Evolutionary conservation across 2,113 vertebrate species (phyloP).

Genomic region (Mus musculus): GRCm39 chr14:77875501-77876000

Average conservation of each 20-base stretch:
- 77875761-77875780: not conserved
- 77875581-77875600: not conserved
- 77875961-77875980: not conserved
- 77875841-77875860: not conserved
- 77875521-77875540: not conserved
- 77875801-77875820: not conserved
- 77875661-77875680: not conserved
- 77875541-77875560: fast-evolving
- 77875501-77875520: not conserved
- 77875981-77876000: not conserved
- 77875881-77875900: not conserved
- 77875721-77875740: not conserved
- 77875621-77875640: not conserved
- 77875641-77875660: not conserved
- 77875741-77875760: not conserved
- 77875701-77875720: not conserved
- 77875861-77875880: not conserved
- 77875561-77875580: not conserved
- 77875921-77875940: not conserved
- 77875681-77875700: not conserved
- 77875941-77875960: not conserved
- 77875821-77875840: not conserved
- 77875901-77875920: not conserved
- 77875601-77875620: not conserved
- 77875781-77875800: not conserved